A percentile compares a stretch with the other conserved stretches of the same genome.
phyloP scores from a whole-genome alignment of 2,113 vertebrate genomes.

The Aptenodytes patagonicus region DNA sequence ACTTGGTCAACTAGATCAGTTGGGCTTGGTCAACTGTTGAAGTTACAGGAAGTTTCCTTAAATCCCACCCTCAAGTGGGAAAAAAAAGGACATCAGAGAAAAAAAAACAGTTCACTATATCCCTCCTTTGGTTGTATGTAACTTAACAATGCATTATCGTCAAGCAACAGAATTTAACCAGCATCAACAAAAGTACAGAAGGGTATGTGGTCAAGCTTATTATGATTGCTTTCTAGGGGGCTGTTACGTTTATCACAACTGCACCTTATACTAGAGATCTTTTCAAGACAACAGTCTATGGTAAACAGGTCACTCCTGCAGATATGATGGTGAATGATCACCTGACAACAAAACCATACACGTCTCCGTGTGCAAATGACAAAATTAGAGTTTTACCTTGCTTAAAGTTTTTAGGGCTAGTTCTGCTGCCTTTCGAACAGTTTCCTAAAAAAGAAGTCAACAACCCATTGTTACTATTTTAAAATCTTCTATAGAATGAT shows the following conservation, averaged over 20 bases:
- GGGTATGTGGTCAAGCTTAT: background rate
- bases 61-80: background rate
- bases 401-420: constrained; percentile 94
- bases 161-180: background rate
- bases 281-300: background rate
- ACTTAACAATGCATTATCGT: accelerated
- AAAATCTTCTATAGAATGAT: background rate
- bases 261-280: background rate
- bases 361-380: background rate
- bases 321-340: background rate
- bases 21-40: background rate
- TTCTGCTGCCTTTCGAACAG: constrained; percentile 95
- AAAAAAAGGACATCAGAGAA: background rate
- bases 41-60: background rate
- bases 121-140: background rate
- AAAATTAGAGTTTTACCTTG: constrained; percentile 79
- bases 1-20: background rate
- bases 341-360: background rate
- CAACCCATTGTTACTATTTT: background rate
- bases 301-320: background rate
- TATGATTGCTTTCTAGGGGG: background rate
- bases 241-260: background rate
- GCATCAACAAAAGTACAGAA: background rate
- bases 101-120: background rate
- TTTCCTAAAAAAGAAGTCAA: constrained; percentile 81